Percentiles rank a stretch among this genome's conserved stretches.
Conservation (phyloP, 2,888 invertebrate genomes). For the Eupelmus urozonus region DNA sequence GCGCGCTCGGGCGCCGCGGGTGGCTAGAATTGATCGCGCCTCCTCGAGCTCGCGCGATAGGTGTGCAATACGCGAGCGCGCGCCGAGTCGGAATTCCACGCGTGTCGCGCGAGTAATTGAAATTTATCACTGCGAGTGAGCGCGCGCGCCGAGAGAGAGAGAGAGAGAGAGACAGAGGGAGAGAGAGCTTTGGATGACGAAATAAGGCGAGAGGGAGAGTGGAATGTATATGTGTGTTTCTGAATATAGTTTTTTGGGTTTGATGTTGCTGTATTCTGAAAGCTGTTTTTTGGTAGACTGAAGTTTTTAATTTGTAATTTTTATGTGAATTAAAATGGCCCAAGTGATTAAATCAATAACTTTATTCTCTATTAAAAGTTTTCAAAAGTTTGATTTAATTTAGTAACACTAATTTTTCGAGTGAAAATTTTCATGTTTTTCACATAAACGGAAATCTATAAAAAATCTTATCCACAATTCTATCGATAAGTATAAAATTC, state of each 20-base stretch:
- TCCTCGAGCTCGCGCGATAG: constrained; percentile 28
- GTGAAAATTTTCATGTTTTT: too few species aligned
- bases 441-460: too few species aligned
- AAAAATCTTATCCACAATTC: constrained; percentile 21
- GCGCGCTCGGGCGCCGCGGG: constrained; percentile 23
- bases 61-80: constrained; percentile 6
- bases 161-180: constrained; percentile 12
- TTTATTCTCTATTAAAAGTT: too few species aligned
- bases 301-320: too few species aligned
- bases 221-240: not conserved
- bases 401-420: too few species aligned
- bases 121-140: constrained; percentile 37
- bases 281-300: too few species aligned
- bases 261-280: not conserved
- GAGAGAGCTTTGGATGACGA: constrained; percentile 1
- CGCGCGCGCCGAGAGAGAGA: not conserved
- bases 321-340: too few species aligned
- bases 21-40: constrained; percentile 46
- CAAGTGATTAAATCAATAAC: too few species aligned
- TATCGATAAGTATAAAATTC: too few species aligned
- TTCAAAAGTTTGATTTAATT: too few species aligned
- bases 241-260: not conserved
- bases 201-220: not conserved
- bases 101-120: constrained; percentile 44
- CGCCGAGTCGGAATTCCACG: not conserved